Percentiles rank a stretch among this genome's conserved stretches.
These are phyloP conservation scores for Eristalinus sepulchralis DNA, from an alignment of 2,888 invertebrate genomes.

Conservation along the genomic window DNA sequence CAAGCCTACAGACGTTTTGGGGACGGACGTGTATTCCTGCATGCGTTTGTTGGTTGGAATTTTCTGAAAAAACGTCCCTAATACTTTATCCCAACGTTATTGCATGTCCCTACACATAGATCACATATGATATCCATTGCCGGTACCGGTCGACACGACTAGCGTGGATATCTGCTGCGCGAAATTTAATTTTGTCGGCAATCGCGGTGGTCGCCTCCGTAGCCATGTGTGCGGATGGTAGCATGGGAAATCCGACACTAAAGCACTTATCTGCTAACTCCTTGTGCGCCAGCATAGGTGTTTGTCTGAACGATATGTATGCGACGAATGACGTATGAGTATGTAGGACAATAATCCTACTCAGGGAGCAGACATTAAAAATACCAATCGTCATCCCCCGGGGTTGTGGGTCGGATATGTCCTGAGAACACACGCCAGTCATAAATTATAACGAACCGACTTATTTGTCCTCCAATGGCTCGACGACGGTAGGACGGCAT, in stretches of 20 bases:
- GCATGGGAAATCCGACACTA: conserved; percentile 35
- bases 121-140: conserved; percentile 66
- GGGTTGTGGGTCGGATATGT: conserved; percentile 47
- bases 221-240: conserved; percentile 28
- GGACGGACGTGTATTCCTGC: conserved; percentile 13
- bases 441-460: conserved; percentile 73
- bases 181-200: conserved; percentile 66
- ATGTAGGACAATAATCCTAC: conserved; percentile 69
- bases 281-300: conserved; percentile 54
- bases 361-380: conserved; percentile 72
- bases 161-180: conserved; percentile 47
- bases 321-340: conserved; percentile 50
- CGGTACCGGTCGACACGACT: conserved; percentile 18
- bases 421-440: conserved; percentile 71
- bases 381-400: conserved; percentile 67
- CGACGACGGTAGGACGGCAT: neutral
- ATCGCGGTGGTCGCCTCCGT: conserved; percentile 46
- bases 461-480: conserved; percentile 28
- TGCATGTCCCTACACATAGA: conserved; percentile 71
- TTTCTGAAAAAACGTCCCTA: conserved; percentile 50
- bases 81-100: conserved; percentile 69
- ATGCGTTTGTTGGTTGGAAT: conserved; percentile 28
- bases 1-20: conserved; percentile 7
- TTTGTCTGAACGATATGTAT: conserved; percentile 34
- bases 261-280: conserved; percentile 54